Base-by-base conservation (phyloP, 2,888 invertebrate genomes). In the Atherix ibis region DNA sequence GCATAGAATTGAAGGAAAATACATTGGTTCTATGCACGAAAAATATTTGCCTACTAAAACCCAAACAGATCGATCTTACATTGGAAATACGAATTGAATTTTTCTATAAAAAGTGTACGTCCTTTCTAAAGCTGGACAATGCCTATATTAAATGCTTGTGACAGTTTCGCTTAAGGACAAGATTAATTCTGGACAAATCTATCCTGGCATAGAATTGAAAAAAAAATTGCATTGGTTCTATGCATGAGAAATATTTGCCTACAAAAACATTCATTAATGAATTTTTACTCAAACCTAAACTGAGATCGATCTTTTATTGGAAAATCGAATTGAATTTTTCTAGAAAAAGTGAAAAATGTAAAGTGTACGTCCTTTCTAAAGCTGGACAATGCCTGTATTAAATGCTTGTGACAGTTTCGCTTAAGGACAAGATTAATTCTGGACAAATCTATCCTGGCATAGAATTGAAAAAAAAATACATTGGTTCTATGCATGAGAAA, bases 141-240 rank as follows among this genome's bases (percentile, higher is more conserved):
- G 30, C n/a, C n/a, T n/a, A n/a, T n/a, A n/a, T 14, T 13, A 14
- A 27, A 10, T 12, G 27, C 29, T 34, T 37, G 34, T 34, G 18
- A 10, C 31, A 33, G 37, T 34, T 34, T 37, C 37, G 37, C 37
- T 37, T 34, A 14, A 31, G 37, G 54, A 54, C 54, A 24, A 54
- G 18, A 55, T 1, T 8, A 50, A 49, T 18, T n/a, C 2, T 33
- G 14, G 40, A 51, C 49, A 52, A 45, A 54, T 52, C 51, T 52
- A 54, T 56, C 54, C 56, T 56, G 50, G 53, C 50, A 44, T 47
- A 34, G 24, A 29, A 17, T 30, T 22, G 8, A 12, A 18, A 27
- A 24, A n/a, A 5, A 3, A 8, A 9, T 99, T n/a, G n/a, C n/a
- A n/a, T 15, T 14, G 15, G 27, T 30, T 35, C n/a, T 32, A 16